Evolutionary conservation across 2,888 invertebrate species (phyloP).

Genomic region (Apodemia hepburni): DNA sequence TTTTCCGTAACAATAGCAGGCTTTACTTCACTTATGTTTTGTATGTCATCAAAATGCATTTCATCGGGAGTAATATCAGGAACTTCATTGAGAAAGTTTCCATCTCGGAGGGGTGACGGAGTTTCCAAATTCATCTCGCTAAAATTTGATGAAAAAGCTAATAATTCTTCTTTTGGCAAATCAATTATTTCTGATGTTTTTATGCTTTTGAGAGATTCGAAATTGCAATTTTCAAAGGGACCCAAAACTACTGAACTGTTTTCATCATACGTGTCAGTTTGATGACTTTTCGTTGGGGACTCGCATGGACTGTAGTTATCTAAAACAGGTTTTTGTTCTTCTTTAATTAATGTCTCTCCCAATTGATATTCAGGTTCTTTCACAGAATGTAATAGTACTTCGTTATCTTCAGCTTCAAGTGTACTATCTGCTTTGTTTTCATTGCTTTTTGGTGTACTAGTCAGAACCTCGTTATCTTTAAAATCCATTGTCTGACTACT

Average conservation of each 20-base stretch:
- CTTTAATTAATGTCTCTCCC: slow-evolving; percentile 44
- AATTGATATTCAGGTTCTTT: slow-evolving; percentile 46
- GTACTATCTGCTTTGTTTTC: slow-evolving; percentile 49
- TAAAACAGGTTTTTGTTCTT: slow-evolving; percentile 53
- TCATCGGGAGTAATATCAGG: slow-evolving; percentile 62
- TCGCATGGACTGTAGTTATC: slow-evolving; percentile 65
- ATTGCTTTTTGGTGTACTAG: slow-evolving; percentile 63
- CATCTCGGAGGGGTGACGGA: slow-evolving; percentile 67
- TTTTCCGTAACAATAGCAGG: slow-evolving; percentile 40
- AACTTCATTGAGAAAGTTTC: slow-evolving; percentile 69
- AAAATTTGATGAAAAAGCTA: slow-evolving; percentile 78
- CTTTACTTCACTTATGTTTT: slow-evolving; percentile 48
- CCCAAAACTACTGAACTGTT: slow-evolving; percentile 80
- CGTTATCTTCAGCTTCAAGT: slow-evolving; percentile 38
- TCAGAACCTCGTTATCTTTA: slow-evolving; percentile 37
- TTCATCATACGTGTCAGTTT: slow-evolving; percentile 68
- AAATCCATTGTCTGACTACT: slow-evolving; percentile 38
- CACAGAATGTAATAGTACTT: slow-evolving; percentile 1
- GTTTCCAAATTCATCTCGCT: slow-evolving; percentile 72
- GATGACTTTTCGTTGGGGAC: slow-evolving; percentile 68
- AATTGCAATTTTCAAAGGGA: slow-evolving; percentile 77
- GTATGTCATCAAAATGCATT: slow-evolving; percentile 53
- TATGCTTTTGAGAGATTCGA: slow-evolving; percentile 71
- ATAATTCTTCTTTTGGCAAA: slow-evolving; percentile 66
- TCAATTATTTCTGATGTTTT: slow-evolving; percentile 69